Evolutionary conservation across 2,113 vertebrate genomes (phyloP).

Genomic region (Pseudopipra pipra): DNA sequence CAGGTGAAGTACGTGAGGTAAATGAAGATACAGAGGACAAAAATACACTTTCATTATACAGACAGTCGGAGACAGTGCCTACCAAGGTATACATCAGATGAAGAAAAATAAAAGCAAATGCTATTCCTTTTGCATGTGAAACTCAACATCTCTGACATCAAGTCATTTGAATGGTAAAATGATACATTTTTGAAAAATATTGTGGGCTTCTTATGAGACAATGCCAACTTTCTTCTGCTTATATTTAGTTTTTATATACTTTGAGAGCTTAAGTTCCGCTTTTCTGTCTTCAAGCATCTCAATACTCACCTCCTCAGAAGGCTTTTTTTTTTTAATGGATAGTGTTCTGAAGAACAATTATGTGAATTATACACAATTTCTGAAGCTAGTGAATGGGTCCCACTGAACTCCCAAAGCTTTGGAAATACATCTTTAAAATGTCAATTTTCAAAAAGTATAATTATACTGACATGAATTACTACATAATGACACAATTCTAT

Average conservation of each 20-base stretch:
- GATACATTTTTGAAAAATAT: neutral
- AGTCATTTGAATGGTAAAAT: neutral
- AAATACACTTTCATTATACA: neutral
- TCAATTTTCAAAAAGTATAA: neutral
- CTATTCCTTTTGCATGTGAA: neutral
- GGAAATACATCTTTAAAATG: neutral
- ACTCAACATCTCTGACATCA: neutral
- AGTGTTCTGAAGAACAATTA: neutral
- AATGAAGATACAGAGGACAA: neutral
- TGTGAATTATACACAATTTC: neutral
- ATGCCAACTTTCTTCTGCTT: neutral
- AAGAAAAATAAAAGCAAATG: neutral
- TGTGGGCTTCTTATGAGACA: neutral
- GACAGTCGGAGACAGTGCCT: neutral
- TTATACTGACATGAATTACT: neutral
- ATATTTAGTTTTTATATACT: neutral
- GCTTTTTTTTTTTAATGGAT: neutral
- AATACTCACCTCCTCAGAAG: neutral
- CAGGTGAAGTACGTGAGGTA: neutral
- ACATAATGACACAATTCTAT: neutral
- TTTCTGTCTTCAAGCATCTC: neutral
- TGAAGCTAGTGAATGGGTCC: neutral
- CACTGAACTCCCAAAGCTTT: neutral
- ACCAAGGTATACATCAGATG: neutral
- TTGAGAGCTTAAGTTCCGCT: neutral